Conservation (phyloP, 2,888 invertebrate genomes). For the Microplitis manilae region DNA sequence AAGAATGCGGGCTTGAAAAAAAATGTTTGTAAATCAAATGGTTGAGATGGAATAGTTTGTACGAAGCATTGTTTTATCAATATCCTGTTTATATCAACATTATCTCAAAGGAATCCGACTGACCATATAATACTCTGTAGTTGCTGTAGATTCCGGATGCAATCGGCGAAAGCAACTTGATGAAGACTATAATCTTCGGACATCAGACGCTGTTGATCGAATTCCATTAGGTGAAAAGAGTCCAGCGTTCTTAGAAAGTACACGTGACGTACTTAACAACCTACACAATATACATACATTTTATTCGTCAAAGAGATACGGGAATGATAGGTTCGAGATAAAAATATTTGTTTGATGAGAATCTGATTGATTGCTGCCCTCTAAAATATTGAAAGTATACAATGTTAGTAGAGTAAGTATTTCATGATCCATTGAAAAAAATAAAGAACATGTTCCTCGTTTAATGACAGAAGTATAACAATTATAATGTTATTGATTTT, state of each 20-base stretch:
- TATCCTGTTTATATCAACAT: background rate
- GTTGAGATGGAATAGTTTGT: background rate
- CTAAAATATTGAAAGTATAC: background rate
- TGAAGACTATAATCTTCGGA: slow-evolving; percentile 46
- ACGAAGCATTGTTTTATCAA: background rate
- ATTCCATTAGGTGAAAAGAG: slow-evolving; percentile 47
- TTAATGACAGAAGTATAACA: background rate
- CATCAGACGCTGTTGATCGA: slow-evolving; percentile 42
- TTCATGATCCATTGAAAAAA: too few species aligned
- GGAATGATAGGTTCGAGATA: background rate
- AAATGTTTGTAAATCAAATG: background rate
- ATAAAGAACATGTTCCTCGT: background rate
- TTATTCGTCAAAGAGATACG: background rate
- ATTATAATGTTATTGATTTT: background rate
- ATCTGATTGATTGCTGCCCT: background rate
- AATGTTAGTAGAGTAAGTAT: too few species aligned
- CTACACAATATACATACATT: slow-evolving; percentile 8
- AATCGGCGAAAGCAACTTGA: slow-evolving; percentile 58
- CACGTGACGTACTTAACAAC: slow-evolving; percentile 30
- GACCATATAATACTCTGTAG: background rate
- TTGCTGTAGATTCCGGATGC: slow-evolving; percentile 59
- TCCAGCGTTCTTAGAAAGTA: slow-evolving; percentile 46
- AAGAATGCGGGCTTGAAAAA: background rate
- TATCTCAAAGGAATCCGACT: background rate
- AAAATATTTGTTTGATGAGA: background rate